Conservation (phyloP, 2,797 vertebrate species). For the Gambusia yucatana region DNA sequence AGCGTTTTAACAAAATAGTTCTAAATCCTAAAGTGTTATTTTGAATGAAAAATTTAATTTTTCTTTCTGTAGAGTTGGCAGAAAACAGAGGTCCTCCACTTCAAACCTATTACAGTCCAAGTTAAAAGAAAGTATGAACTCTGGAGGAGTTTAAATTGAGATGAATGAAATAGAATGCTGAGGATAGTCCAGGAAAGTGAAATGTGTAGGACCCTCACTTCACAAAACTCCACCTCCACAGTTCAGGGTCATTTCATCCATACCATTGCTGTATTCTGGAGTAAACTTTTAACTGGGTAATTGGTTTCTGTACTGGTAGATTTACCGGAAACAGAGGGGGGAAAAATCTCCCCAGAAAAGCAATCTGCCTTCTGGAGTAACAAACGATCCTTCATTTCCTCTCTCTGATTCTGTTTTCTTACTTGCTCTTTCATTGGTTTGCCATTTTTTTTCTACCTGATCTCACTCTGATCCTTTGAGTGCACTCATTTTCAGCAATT, state of each 20-base stretch:
- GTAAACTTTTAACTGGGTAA: neutral
- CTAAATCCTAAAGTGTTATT: neutral
- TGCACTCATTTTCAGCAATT: conserved; percentile 1
- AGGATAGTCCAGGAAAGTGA: neutral
- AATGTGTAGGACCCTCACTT: neutral
- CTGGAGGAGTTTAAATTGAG: neutral
- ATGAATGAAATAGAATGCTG: neutral
- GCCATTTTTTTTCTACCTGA: neutral
- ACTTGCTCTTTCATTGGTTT: neutral
- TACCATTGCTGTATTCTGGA: neutral
- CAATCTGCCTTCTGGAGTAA: neutral
- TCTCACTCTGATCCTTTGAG: conserved; percentile 10
- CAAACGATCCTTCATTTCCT: neutral
- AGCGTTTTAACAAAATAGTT: neutral
- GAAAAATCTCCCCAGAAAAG: neutral
- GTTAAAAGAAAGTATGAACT: neutral
- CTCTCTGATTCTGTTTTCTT: neutral
- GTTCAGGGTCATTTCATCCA: neutral
- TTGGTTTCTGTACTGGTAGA: neutral
- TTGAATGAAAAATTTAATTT: neutral
- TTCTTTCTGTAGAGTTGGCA: neutral
- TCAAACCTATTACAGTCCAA: neutral
- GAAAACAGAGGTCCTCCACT: neutral
- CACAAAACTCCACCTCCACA: neutral
- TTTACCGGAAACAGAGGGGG: neutral